Conservation (phyloP, 1,140 invertebrate genomes). For the Saxidomus purpurata region DNA sequence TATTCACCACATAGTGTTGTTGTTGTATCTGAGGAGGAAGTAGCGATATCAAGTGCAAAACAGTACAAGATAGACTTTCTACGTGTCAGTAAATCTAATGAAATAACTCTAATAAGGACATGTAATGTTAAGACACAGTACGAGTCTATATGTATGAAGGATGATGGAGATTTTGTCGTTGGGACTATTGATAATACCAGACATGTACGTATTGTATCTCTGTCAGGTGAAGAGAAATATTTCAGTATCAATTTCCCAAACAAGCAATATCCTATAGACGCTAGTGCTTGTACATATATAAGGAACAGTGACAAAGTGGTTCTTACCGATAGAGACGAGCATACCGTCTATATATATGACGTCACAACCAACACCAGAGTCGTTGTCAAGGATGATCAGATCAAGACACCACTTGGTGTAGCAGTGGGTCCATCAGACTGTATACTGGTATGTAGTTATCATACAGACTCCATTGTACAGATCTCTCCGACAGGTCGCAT, state of each 20-base stretch:
- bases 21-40: conserved; percentile 1
- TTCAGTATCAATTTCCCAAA: conserved; percentile 10
- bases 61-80: not conserved
- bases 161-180: not conserved
- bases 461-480: conserved; percentile 16
- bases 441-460: not conserved
- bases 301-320: not conserved
- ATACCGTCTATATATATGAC: conserved; percentile 30
- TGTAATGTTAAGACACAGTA: not conserved
- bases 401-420: conserved; percentile 1
- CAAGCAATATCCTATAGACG: not conserved
- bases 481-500: conserved; percentile 1
- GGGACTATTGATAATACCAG: not conserved
- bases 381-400: conserved; percentile 6
- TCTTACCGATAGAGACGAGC: not conserved
- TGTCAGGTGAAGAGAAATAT: not conserved
- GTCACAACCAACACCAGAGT: not conserved
- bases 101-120: not conserved
- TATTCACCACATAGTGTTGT: not conserved
- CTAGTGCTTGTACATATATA: not conserved
- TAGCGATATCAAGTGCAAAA: not conserved
- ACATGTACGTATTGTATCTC: conserved; percentile 17
- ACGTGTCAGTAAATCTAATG: not conserved
- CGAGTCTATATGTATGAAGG: conserved; percentile 5
- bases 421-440: not conserved